Evolutionary conservation across 92 coral and sea anemone genomes (phyloP).

Genomic region (Ricordea florida): DNA sequence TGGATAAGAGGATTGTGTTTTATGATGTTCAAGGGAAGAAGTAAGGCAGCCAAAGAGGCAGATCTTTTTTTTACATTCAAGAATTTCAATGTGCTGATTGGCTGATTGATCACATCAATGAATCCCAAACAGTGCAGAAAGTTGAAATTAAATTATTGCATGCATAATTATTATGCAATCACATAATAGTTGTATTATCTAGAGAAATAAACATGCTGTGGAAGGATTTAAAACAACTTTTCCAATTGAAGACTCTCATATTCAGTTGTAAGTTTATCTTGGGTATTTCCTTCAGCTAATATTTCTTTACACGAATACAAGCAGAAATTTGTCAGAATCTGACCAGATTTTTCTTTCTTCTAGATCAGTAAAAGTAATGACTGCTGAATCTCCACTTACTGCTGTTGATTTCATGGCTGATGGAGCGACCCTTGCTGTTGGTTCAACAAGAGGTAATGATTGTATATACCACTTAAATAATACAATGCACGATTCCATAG

Average conservation of each 20-base stretch:
- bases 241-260: background rate
- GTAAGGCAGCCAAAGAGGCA: conserved; percentile 76
- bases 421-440: conserved; percentile 96
- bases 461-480: too few relatives aligned
- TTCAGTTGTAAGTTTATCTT: background rate
- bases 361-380: conserved; percentile 90
- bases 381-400: conserved; percentile 88
- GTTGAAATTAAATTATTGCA: too few relatives aligned
- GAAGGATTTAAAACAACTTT: too few relatives aligned
- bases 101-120: too few relatives aligned
- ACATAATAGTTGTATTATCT: too few relatives aligned
- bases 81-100: too few relatives aligned
- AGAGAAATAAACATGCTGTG: too few relatives aligned
- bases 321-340: background rate
- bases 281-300: background rate
- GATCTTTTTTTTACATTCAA: too few relatives aligned
- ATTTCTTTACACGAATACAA: background rate
- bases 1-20: conserved; percentile 91
- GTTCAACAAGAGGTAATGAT: conserved; percentile 83
- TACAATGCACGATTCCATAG: too few relatives aligned
- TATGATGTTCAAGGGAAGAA: conserved; percentile 95
- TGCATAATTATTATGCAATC: too few relatives aligned
- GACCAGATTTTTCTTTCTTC: background rate
- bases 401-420: conserved; percentile 90
- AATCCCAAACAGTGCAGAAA: too few relatives aligned